These are phyloP conservation scores for Conistra vaccinii DNA, from an alignment of 2,888 invertebrate species.

Conservation along the genomic window DNA sequence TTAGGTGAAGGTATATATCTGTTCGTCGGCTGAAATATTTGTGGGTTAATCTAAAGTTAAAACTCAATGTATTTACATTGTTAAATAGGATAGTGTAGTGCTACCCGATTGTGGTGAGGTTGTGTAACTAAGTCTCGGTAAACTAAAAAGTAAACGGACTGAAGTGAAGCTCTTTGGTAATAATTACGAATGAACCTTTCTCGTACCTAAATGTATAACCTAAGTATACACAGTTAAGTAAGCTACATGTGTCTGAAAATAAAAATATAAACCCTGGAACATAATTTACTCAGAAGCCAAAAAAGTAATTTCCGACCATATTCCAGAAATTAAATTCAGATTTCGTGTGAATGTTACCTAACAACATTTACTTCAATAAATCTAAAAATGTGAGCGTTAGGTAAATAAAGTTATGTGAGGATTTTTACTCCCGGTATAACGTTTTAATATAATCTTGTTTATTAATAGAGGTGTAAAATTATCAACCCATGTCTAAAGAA, in stretches of 20 bases:
- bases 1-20: constrained; percentile 69
- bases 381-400: not conserved
- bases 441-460: constrained; percentile 6
- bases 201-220: constrained; percentile 1
- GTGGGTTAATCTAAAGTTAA: constrained; percentile 67
- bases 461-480: not conserved
- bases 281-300: constrained; percentile 6
- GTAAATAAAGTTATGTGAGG: not conserved
- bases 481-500: not conserved
- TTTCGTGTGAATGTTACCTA: constrained; percentile 6
- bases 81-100: constrained; percentile 58
- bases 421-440: not conserved
- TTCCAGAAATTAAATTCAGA: constrained; percentile 20
- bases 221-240: not conserved
- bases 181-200: constrained; percentile 19
- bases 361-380: not conserved
- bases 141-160: constrained; percentile 47
- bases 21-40: constrained; percentile 61
- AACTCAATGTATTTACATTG: constrained; percentile 66
- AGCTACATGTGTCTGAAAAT: not conserved
- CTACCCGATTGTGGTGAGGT: constrained; percentile 48
- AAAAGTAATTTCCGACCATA: constrained; percentile 1
- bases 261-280: not conserved
- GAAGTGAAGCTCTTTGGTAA: constrained; percentile 8
- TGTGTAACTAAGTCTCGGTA: constrained; percentile 38